These are phyloP conservation scores for Drosophila arawakana DNA, from an alignment of 1,140 invertebrate species.

Conservation along the genomic window DNA sequence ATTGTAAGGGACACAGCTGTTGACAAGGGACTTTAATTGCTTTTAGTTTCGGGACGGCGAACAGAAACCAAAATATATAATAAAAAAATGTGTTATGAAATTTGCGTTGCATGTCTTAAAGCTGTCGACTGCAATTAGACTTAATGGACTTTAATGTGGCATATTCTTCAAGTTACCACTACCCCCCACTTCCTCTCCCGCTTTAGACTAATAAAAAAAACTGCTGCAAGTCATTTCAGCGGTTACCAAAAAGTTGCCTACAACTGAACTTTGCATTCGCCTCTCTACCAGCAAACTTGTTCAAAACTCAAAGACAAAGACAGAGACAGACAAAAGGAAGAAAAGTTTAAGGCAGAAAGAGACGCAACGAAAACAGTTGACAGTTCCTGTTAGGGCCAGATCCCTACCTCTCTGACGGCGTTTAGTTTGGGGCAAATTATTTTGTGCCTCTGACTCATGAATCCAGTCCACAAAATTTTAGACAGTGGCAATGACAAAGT, in stretches of 20 bases:
- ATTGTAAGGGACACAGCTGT: constrained; percentile 55
- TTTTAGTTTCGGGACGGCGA: constrained; percentile 54
- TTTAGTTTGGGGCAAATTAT: constrained; percentile 54
- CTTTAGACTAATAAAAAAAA: constrained; percentile 40
- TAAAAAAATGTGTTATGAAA: constrained; percentile 50
- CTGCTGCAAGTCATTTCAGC: constrained; percentile 72
- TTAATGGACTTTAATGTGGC: constrained; percentile 80
- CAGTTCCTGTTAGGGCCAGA: constrained; percentile 31
- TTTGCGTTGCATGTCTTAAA: constrained; percentile 47
- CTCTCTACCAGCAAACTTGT: constrained; percentile 45
- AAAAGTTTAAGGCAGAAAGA: not conserved
- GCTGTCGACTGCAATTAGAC: constrained; percentile 68
- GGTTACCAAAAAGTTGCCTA: constrained; percentile 68
- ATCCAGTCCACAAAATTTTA: not conserved
- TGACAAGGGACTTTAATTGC: constrained; percentile 68
- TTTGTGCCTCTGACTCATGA: constrained; percentile 17
- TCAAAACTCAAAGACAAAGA: not conserved
- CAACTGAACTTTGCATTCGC: constrained; percentile 72
- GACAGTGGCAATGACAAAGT: constrained; percentile 34
- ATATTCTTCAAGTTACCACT: constrained; percentile 28
- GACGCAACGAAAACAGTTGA: constrained; percentile 26
- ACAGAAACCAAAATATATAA: constrained; percentile 31
- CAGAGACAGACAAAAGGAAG: not conserved
- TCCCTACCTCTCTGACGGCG: constrained; percentile 5
- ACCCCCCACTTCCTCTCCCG: not conserved